These are phyloP conservation scores for Lagopus muta DNA, from an alignment of 2,113 vertebrate genomes.

Conservation along the genomic window DNA sequence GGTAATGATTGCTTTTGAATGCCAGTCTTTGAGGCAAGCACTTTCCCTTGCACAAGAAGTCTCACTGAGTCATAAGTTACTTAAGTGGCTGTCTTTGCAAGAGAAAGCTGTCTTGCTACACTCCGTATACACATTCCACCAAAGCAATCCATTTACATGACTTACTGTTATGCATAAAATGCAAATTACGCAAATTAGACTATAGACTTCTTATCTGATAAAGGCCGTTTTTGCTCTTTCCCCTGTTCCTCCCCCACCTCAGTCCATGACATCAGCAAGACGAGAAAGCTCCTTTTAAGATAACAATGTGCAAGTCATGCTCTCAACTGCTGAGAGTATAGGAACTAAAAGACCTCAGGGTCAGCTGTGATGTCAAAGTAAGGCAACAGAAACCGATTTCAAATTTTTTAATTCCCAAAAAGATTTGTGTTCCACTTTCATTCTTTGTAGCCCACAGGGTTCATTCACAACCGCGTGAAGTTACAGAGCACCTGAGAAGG, in stretches of 20 bases:
- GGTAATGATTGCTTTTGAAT: background rate
- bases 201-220: background rate
- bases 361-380: background rate
- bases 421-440: background rate
- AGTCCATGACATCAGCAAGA: background rate
- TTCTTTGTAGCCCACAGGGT: background rate
- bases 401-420: background rate
- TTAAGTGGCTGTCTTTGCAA: background rate
- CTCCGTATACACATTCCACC: background rate
- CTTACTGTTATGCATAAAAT: background rate
- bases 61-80: background rate
- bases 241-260: background rate
- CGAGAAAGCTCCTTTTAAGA: constrained; percentile 6
- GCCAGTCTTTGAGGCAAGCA: background rate
- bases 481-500: background rate
- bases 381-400: background rate
- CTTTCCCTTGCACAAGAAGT: background rate
- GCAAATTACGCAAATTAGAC: background rate
- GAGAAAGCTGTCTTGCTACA: background rate
- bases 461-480: background rate
- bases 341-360: background rate
- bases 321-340: background rate
- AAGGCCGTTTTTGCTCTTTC: background rate
- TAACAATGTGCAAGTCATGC: constrained; percentile 1
- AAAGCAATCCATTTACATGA: background rate